A percentile compares a stretch with the other conserved stretches of the same genome.
Evolutionary conservation across 23 tunicate species (phyloP).

Genomic region (Diplosoma virens): DNA sequence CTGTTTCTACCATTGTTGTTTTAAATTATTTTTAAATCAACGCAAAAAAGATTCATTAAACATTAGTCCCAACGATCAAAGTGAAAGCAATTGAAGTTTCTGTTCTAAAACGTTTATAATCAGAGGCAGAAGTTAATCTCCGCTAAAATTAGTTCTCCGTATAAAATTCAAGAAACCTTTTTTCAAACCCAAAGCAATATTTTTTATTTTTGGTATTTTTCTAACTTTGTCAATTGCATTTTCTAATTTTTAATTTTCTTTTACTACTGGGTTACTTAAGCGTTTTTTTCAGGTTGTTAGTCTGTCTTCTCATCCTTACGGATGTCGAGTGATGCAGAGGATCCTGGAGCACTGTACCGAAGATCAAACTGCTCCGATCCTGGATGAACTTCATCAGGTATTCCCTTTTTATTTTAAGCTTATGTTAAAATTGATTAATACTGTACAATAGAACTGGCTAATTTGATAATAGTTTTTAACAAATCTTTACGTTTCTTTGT

Average conservation of each 20-base stretch:
- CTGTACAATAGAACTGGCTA: neutral
- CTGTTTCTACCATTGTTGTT: neutral
- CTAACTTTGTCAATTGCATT: too few relatives aligned
- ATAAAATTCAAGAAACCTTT: too few relatives aligned
- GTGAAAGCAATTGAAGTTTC: too few relatives aligned
- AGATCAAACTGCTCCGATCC: constrained; percentile 92
- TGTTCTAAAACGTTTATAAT: too few relatives aligned
- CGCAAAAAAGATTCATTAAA: too few relatives aligned
- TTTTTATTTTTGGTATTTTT: too few relatives aligned
- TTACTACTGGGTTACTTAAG: too few relatives aligned
- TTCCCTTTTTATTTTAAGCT: neutral
- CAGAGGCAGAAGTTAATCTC: too few relatives aligned
- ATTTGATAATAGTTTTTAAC: neutral
- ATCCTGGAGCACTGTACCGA: constrained; percentile 94
- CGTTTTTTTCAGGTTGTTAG: constrained; percentile 59
- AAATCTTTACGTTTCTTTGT: neutral
- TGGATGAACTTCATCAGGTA: constrained; percentile 94
- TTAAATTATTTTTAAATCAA: neutral
- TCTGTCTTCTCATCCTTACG: constrained; percentile 92
- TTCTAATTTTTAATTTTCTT: too few relatives aligned
- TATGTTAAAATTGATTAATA: neutral
- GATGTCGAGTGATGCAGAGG: constrained; percentile 98
- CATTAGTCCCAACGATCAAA: too few relatives aligned
- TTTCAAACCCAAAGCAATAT: too few relatives aligned
- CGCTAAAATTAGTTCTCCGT: too few relatives aligned